Base-by-base conservation (phyloP, 1,140 invertebrate genomes). In the Bacillus rossius region DNA sequence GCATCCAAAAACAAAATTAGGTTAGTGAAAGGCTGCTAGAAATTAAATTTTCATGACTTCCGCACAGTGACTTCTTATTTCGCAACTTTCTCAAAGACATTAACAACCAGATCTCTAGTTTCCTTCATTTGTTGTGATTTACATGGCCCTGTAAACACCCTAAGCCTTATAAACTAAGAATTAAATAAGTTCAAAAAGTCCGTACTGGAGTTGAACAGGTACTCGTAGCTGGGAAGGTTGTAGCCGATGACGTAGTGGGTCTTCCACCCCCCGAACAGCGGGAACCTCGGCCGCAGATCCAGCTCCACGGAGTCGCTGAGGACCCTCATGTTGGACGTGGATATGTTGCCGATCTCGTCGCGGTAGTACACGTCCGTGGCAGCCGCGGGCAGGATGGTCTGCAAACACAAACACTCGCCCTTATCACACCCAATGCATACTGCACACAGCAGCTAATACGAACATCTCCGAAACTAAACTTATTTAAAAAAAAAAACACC, bases 321-420 rank as follows among this genome's bases (percentile, higher is more conserved):
- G 13, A 90, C 71, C 64, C 87, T 81, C 73, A 99, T 88, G 70
- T 95, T 89, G 1, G 95, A 98, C 5, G 97, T 99, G 1, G 96
- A 99, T 69, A 99, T 99, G 72, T 99, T 99, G 22, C 98, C 98
- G 76, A 99, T 99, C 64, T 96, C 95, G 76, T 99, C 98, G 23
- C 95, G 79, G 69, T 96, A 97, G 71, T 96, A 96, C 60, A 96
- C 91, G 66, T 98, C 94, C 53, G 85, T 82, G 10, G 93, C 90
- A 1, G 93, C 85, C 14, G 93, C 89, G 10, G 96, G 96, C 17
- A 99, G 74, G 55, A 95, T 75, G 0, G 96, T 98, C 77, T 83
- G 63, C 48, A 74, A 68, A 14, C 47, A 38, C 59, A 52, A 2
- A 64, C 29, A n/a, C 34, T n/a, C n/a, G n/a, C n/a, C n/a, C n/a